Evolutionary conservation across 1,140 invertebrate genomes (phyloP).

Genomic region (Thaumatotibia leucotreta): DNA sequence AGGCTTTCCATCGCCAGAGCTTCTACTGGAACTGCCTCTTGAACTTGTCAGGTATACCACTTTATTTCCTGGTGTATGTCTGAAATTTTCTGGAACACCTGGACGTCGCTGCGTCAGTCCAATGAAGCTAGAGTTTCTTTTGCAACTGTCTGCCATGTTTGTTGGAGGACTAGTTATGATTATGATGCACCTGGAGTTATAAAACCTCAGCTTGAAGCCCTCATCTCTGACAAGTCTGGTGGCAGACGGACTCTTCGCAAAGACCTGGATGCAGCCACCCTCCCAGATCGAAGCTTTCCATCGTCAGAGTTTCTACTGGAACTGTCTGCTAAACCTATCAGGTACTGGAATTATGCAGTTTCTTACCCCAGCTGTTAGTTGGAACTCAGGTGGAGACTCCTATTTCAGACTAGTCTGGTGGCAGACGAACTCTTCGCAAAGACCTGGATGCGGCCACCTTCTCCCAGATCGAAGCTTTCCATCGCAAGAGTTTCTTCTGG

Average conservation of each 20-base stretch:
- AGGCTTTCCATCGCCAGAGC: slow-evolving; percentile 96
- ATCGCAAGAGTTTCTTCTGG: slow-evolving; percentile 99
- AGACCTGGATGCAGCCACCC: slow-evolving; percentile 95
- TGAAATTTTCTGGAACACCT: no score
- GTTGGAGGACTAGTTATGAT: no score
- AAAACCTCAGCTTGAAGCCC: no score
- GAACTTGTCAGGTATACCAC: slow-evolving; percentile 93
- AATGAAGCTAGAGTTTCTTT: no score
- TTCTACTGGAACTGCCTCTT: slow-evolving; percentile 98
- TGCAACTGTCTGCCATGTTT: slow-evolving; percentile 91
- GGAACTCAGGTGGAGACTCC: slow-evolving; percentile 85
- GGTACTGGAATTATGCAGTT: slow-evolving; percentile 65
- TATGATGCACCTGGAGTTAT: no score
- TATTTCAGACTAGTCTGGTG: slow-evolving; percentile 97
- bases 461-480: no score
- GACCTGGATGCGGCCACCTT: no score
- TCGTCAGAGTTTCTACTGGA: slow-evolving; percentile 98
- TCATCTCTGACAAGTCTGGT: slow-evolving; percentile 98
- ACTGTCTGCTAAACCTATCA: slow-evolving; percentile 94
- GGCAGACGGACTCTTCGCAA: slow-evolving; percentile 96
- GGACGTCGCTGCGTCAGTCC: no score
- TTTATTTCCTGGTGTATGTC: no score
- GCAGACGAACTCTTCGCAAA: slow-evolving; percentile 93
- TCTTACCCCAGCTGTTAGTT: slow-evolving; percentile 96
- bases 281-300: slow-evolving; percentile 98